Base-by-base conservation (phyloP, 2,888 invertebrate species). In the Drosophila algonquin region DNA sequence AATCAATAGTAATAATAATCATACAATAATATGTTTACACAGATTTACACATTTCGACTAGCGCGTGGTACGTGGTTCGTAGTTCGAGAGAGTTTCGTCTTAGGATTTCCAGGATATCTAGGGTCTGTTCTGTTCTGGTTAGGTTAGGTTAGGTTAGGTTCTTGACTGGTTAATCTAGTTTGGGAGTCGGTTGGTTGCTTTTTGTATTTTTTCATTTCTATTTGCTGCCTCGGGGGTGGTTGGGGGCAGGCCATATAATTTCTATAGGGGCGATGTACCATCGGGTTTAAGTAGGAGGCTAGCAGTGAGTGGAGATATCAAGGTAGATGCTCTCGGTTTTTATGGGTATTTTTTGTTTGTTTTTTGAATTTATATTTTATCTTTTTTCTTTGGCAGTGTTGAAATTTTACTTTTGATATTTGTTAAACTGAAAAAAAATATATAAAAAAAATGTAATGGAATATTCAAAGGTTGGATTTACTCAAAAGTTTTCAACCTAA, bases 11-110 rank as follows among this genome's bases (percentile, higher is more conserved):
- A 69, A 87, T 71, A 73, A 79, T 81, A 79, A 85, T 85, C 76
- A 87, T 87, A 83, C 76, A 83, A 70, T 83, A 80, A 84, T 71
- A 74, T 79, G 82, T 73, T 71, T 71, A 70, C 69, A 87, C 81
- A 81, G 80, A 70, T 82, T 78, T 72, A 79, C 76, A 81, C 65
- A 54, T 75, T 74, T 70, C 35, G 40, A 55, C 55, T 70, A 67
- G 61, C 54, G 45, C 46, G 51, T 67, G 53, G 53, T 67, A 55
- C 40, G 53, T 58, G 30, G 30, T 30, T 50, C 40, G 52, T 58
- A 47, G 47, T 53, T 73, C 63, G 46, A 61, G 57, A 51, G 51
- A 56, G 48, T 54, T 47, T 50, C 27, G 63, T 62, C 70, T 57
- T 80, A 76, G 72, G 65, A 60, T 58, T 59, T 57, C 81, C 76